Percentiles rank a stretch among this genome's conserved stretches.
phyloP scores from a whole-genome alignment of 2,888 invertebrate species.

The Lomographa bimaculata region DNA sequence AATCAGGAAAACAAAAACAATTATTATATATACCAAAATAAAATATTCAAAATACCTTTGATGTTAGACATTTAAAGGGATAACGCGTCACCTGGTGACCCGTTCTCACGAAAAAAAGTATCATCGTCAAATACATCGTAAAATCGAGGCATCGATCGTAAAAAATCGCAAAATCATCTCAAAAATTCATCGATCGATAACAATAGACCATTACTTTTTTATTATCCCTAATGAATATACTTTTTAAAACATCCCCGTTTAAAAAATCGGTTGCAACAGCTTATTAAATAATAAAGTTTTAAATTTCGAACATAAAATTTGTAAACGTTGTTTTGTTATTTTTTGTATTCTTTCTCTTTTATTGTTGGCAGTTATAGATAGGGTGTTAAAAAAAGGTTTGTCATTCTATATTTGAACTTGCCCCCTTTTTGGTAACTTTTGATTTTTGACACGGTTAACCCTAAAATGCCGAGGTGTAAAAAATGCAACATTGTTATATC shows the following conservation, averaged over 20 bases:
- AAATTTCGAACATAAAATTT: conserved; percentile 73
- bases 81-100: conserved; percentile 47
- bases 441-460: conserved; percentile 58
- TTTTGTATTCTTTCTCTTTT: conserved; percentile 44
- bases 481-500: conserved; percentile 22
- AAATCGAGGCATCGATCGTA: conserved; percentile 70
- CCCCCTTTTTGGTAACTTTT: conserved; percentile 58
- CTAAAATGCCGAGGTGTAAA: conserved; percentile 33
- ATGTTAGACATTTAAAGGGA: conserved; percentile 25
- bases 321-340: conserved; percentile 63
- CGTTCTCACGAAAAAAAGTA: conserved; percentile 65
- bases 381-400: conserved; percentile 60
- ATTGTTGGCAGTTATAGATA: conserved; percentile 55
- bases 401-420: conserved; percentile 68
- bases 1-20: too few species aligned
- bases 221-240: conserved; percentile 75
- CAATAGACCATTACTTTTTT: conserved; percentile 77
- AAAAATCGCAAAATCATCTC: conserved; percentile 77
- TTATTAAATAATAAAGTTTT: conserved; percentile 75
- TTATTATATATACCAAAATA: not conserved
- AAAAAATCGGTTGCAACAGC: conserved; percentile 49
- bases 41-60: conserved; percentile 6
- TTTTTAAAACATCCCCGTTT: conserved; percentile 49
- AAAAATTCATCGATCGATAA: conserved; percentile 72
- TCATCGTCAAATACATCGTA: conserved; percentile 58